Percentiles rank a stretch among this genome's conserved stretches.
Conservation (phyloP, 2,797 vertebrate genomes). For the Geotrypetes seraphini region DNA sequence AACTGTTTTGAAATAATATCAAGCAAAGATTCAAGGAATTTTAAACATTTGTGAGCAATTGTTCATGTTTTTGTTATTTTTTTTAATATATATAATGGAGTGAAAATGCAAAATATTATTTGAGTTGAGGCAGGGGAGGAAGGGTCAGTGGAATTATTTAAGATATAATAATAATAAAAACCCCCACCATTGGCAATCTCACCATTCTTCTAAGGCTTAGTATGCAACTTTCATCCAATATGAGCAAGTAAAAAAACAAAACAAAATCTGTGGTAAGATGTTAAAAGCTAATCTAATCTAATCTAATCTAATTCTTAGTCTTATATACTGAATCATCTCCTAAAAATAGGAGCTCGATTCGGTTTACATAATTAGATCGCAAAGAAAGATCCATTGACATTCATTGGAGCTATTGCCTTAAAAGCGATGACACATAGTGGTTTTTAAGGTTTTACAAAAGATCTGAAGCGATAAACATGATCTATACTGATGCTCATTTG, state of each 20-base stretch:
- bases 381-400: too few relatives aligned
- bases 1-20: constrained; percentile 12
- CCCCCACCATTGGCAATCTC: constrained; percentile 22
- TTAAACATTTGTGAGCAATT: constrained; percentile 16
- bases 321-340: too few relatives aligned
- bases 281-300: too few relatives aligned
- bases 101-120: constrained; percentile 23
- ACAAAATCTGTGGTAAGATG: too few relatives aligned
- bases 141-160: constrained; percentile 13
- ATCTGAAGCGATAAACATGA: too few relatives aligned
- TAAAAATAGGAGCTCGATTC: too few relatives aligned
- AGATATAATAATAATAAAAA: constrained; percentile 22
- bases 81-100: constrained; percentile 30
- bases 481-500: too few relatives aligned
- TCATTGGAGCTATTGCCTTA: too few relatives aligned
- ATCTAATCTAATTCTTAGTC: too few relatives aligned
- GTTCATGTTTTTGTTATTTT: constrained; percentile 11
- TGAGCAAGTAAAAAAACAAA: constrained; percentile 25
- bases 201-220: constrained; percentile 15
- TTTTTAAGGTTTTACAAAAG: too few relatives aligned
- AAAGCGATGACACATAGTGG: too few relatives aligned
- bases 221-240: constrained; percentile 21
- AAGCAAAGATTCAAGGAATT: constrained; percentile 30
- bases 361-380: too few relatives aligned
- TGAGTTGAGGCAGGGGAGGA: constrained; percentile 5